Evolutionary conservation across 2,888 invertebrate species (phyloP).

Genomic region (Bembecia ichneumoniformis): DNA sequence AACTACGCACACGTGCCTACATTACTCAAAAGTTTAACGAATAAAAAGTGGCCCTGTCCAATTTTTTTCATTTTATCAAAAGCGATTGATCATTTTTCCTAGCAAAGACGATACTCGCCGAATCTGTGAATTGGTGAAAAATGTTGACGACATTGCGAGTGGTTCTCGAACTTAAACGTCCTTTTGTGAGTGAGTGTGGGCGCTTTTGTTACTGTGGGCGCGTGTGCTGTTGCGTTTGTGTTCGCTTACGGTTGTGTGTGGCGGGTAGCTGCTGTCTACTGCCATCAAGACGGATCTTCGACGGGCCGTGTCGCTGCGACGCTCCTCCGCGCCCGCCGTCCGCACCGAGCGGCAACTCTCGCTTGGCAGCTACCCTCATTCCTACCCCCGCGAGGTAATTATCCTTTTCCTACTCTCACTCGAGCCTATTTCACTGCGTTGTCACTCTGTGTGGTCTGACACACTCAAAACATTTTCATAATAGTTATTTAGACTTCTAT

Average conservation of each 20-base stretch:
- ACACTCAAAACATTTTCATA: too few species aligned
- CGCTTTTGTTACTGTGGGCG: constrained; percentile 1
- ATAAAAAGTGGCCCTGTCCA: too few species aligned
- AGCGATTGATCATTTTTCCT: too few species aligned
- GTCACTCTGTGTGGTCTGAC: too few species aligned
- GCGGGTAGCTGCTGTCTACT: constrained; percentile 80
- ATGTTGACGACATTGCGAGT: too few species aligned
- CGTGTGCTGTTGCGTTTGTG: constrained; percentile 4
- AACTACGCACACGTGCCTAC: constrained; percentile 17
- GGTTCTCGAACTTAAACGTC: constrained; percentile 1
- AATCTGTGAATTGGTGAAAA: too few species aligned
- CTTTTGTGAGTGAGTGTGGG: constrained; percentile 3
- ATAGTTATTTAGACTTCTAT: too few species aligned
- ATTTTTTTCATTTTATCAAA: too few species aligned
- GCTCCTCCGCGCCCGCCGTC: constrained; percentile 61
- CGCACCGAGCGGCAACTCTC: constrained; percentile 43
- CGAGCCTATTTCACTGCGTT: too few species aligned
- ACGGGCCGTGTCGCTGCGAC: constrained; percentile 55
- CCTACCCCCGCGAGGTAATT: constrained; percentile 51
- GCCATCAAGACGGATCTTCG: constrained; percentile 83
- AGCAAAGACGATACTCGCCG: too few species aligned
- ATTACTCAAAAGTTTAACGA: too few species aligned
- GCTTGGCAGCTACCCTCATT: constrained; percentile 59
- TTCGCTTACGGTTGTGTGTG: constrained; percentile 25
- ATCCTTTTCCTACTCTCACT: too few species aligned